Base-by-base conservation (phyloP, 2,113 vertebrate genomes). In the Oncorhynchus tshawytscha region DNA sequence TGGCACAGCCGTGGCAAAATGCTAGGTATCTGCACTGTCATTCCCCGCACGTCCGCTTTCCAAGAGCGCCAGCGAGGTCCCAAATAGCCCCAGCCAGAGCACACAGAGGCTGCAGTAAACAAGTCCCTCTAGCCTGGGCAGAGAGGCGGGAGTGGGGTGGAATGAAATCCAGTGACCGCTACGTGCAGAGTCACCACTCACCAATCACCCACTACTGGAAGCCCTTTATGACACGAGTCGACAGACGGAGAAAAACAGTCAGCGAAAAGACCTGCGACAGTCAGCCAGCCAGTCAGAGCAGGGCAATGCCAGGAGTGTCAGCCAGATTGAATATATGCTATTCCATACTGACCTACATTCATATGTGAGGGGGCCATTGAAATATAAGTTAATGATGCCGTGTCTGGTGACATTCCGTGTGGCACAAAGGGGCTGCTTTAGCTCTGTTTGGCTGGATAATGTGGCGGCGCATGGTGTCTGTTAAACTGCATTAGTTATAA, bases 11-110 rank as follows among this genome's bases (percentile, higher is more conserved):
- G 51, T 39, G 70, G 80, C 77, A n/a, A 67, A 75, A 51, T 15
- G 39, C 31, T 29, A 65, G 74, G 49, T 81, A 91, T 90, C 84
- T 88, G 87, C 84, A 87, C 84, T 79, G 87, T 90, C 90, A 92
- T 91, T 86, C 85, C 79, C 78, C 27, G 25, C 81, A 86, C 81
- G 88, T 85, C 9, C 39, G 39, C 9, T 45, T 45, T 45, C 39
- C 39, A 45, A 45, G 39, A 45, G 39, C 9, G 39, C 39, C 39
- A 9, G 39, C 39, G 9, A 45, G 39, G 39, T 11, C 39, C 84
- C 84, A 87, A 88, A 91, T 85, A 89, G 88, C 81, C 2, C 39
- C 39, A 45, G 39, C 39, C 83, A 51, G 78, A 81, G 83, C 86
- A 59, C 24, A 79, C 84, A 27, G 49, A 77, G 77, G 77, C 83